Evolutionary conservation across 1,140 invertebrate species (phyloP).

Genomic region (Neodiprion fabricii): DNA sequence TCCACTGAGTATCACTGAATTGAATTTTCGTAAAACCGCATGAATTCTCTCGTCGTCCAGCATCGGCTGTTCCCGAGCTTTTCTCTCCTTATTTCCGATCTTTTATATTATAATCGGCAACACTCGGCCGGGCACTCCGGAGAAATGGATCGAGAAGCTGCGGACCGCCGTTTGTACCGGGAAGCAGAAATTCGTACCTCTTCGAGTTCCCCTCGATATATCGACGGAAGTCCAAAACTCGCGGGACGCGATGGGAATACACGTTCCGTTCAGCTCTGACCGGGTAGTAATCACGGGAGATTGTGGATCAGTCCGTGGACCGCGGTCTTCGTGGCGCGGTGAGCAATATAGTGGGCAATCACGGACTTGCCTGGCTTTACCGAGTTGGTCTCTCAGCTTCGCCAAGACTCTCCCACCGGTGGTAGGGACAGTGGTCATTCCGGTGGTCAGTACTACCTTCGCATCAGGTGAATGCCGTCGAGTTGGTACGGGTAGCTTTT

Average conservation of each 20-base stretch:
- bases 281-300: background rate
- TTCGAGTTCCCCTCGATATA: background rate
- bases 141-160: no score
- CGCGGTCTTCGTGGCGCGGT: background rate
- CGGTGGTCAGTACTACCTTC: background rate
- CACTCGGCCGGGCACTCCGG: no score
- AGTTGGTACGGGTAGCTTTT: background rate
- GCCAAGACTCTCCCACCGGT: background rate
- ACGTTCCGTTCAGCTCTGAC: background rate
- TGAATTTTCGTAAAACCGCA: background rate
- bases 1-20: background rate
- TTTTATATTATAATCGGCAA: no score
- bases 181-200: no score
- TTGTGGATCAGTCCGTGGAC: background rate
- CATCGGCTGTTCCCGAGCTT: background rate
- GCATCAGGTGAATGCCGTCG: background rate
- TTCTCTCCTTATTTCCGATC: background rate
- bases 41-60: background rate
- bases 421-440: background rate
- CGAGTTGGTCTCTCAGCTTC: background rate
- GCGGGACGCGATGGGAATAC: background rate
- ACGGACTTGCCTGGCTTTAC: background rate
- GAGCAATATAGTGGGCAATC: constrained; percentile 1
- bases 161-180: no score
- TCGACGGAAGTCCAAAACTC: background rate